These are phyloP conservation scores for Colletes gigas DNA, from an alignment of 1,140 invertebrate genomes.

Conservation along the genomic window DNA sequence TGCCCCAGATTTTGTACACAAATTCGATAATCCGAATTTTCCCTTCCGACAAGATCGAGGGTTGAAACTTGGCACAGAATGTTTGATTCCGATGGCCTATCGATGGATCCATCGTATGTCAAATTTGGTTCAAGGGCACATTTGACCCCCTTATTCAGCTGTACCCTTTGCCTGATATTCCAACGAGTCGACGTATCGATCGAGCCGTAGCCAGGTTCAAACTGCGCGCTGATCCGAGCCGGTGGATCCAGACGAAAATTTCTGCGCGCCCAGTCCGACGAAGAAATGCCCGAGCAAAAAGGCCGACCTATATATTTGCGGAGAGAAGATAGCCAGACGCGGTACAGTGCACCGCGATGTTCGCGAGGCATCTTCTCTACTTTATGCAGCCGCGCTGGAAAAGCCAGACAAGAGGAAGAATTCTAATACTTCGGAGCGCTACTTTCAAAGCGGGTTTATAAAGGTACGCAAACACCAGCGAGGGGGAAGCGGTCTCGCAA, in stretches of 20 bases:
- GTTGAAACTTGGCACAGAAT: no score
- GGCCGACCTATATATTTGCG: conserved; percentile 32
- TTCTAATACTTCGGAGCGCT: conserved; percentile 31
- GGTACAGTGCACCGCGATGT: conserved; percentile 31
- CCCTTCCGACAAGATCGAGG: no score
- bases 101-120: no score
- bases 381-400: conserved; percentile 17
- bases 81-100: no score
- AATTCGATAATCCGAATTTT: no score
- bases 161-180: not conserved
- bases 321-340: conserved; percentile 26
- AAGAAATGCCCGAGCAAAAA: conserved; percentile 21
- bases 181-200: not conserved
- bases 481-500: not conserved
- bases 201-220: not conserved
- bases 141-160: no score
- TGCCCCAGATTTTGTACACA: no score
- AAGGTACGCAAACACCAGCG: conserved; percentile 24
- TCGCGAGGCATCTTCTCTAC: conserved; percentile 25
- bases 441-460: conserved; percentile 43
- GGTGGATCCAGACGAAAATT: not conserved
- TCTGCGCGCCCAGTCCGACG: not conserved
- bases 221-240: no score
- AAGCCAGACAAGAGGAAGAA: conserved; percentile 20
- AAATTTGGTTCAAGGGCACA: no score